These are phyloP conservation scores for Ageneiosus marmoratus DNA, from an alignment of 2,113 vertebrate species.

Conservation along the genomic window DNA sequence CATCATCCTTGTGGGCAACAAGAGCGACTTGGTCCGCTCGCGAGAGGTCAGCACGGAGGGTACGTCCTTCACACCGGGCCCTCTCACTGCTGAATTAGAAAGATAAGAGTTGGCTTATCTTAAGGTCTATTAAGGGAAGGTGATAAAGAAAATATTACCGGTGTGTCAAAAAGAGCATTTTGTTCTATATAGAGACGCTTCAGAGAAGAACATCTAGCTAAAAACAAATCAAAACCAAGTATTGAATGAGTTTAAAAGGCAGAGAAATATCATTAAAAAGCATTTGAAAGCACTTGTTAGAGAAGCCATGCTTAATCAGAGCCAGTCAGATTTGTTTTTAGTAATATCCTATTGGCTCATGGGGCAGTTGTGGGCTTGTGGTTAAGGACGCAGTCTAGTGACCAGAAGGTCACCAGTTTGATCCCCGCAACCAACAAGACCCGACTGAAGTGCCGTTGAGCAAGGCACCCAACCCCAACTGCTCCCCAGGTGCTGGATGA, in stretches of 20 bases:
- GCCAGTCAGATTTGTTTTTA: not conserved
- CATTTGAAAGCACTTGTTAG: not conserved
- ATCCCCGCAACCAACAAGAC: too few relatives aligned
- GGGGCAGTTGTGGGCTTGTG: too few relatives aligned
- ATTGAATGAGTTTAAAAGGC: not conserved
- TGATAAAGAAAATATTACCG: not conserved
- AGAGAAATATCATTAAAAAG: not conserved
- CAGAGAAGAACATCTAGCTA: not conserved
- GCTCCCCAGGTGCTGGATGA: too few relatives aligned
- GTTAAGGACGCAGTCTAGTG: too few relatives aligned
- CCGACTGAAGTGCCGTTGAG: too few relatives aligned
- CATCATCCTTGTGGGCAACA: slow-evolving; percentile 88
- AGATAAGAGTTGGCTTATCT: not conserved
- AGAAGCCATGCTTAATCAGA: not conserved
- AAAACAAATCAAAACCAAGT: not conserved
- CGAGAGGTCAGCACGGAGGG: slow-evolving; percentile 83
- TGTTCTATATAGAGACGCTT: not conserved
- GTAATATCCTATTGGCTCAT: too few relatives aligned
- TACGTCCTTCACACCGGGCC: slow-evolving; percentile 33
- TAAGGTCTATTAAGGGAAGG: not conserved
- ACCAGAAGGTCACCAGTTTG: too few relatives aligned
- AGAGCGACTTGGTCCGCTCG: slow-evolving; percentile 84
- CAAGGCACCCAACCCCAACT: too few relatives aligned
- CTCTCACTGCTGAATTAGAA: not conserved
- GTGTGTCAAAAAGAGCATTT: not conserved